Conservation (phyloP, 2,797 vertebrate genomes). For the Pogoniulus pusillus region DNA sequence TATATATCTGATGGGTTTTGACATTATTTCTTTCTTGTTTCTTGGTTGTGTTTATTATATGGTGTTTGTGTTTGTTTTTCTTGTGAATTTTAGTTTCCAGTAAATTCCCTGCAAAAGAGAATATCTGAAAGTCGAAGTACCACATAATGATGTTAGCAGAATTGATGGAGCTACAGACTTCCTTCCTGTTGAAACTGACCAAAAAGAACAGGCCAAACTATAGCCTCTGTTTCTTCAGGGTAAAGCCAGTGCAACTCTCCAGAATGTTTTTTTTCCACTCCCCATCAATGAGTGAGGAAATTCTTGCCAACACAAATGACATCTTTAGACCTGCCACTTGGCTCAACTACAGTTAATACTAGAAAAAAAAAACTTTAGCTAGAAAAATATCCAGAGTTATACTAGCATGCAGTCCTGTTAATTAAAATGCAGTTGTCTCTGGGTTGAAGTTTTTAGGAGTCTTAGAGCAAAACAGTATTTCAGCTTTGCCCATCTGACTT, state of each 20-base stretch:
- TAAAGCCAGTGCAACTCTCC: constrained; percentile 14
- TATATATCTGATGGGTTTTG: not conserved
- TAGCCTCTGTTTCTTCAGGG: constrained; percentile 34
- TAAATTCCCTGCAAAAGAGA: not conserved
- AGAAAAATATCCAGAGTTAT: constrained; percentile 2
- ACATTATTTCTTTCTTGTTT: not conserved
- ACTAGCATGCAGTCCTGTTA: not conserved
- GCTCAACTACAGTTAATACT: not conserved
- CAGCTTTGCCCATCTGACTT: not conserved
- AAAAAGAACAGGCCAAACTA: constrained; percentile 12
- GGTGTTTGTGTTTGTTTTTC: not conserved
- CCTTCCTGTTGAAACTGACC: constrained; percentile 42
- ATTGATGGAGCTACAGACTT: constrained; percentile 45
- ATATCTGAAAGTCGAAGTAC: constrained; percentile 29
- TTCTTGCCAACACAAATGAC: constrained; percentile 44
- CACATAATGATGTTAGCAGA: constrained; percentile 55
- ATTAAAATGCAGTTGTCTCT: not conserved
- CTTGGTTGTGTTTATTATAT: not conserved
- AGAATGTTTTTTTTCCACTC: constrained; percentile 64
- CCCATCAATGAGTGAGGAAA: constrained; percentile 42
- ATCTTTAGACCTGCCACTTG: constrained; percentile 42
- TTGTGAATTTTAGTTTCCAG: not conserved
- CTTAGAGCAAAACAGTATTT: constrained; percentile 5
- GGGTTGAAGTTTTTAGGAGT: constrained; percentile 13
- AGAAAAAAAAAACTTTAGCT: not conserved